These are phyloP conservation scores for Nylanderia fulva DNA, from an alignment of 1,140 invertebrate species.

Conservation along the genomic window DNA sequence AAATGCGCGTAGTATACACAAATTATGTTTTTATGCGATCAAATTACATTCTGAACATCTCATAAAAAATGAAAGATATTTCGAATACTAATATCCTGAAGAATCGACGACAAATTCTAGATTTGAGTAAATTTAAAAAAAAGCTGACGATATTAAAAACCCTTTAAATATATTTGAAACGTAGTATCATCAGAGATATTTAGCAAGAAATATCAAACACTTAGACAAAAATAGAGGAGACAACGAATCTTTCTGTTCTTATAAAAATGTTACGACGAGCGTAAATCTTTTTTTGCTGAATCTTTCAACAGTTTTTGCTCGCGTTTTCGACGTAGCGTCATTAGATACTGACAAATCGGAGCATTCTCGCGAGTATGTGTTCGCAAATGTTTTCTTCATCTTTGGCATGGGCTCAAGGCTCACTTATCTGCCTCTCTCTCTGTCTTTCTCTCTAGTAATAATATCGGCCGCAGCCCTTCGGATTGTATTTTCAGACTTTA, in stretches of 20 bases:
- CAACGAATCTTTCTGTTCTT: neutral
- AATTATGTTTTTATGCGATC: neutral
- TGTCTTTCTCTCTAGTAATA: constrained; percentile 50
- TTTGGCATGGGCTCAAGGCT: constrained; percentile 83
- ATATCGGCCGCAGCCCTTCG: constrained; percentile 75
- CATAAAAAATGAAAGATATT: neutral
- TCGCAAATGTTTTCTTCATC: constrained; percentile 82
- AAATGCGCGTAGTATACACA: neutral
- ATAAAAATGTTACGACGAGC: neutral
- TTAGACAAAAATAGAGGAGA: neutral
- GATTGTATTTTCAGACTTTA: constrained; percentile 84
- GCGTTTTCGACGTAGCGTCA: constrained; percentile 24
- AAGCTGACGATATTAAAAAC: neutral
- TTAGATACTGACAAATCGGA: constrained; percentile 74
- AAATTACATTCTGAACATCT: neutral
- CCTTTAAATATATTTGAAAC: neutral
- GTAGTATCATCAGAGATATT: neutral
- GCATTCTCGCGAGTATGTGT: constrained; percentile 76
- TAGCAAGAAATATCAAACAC: neutral
- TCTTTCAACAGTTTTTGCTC: neutral
- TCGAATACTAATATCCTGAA: neutral
- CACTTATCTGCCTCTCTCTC: constrained; percentile 55
- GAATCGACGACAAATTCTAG: neutral
- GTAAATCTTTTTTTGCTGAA: neutral
- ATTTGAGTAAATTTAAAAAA: neutral